Conservation (phyloP, 2,113 vertebrate species). For the Antechinus flavipes region DNA sequence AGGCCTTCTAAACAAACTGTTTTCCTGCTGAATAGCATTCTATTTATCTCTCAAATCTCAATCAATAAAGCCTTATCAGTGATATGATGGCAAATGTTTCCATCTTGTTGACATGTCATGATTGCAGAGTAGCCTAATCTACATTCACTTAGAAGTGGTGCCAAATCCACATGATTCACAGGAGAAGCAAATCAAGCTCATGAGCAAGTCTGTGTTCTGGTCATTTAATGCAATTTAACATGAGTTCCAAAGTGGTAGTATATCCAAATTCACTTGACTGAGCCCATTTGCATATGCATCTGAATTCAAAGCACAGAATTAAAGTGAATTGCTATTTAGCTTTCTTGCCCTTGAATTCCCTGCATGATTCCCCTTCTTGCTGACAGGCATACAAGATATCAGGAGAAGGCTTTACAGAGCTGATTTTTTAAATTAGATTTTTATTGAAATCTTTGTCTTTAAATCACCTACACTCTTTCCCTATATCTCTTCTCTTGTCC, state of each 20-base stretch:
- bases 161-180: slow-evolving; percentile 51
- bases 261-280: slow-evolving; percentile 53
- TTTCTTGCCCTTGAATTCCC: slow-evolving; percentile 63
- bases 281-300: slow-evolving; percentile 67
- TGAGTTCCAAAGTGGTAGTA: slow-evolving; percentile 51
- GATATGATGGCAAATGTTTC: slow-evolving; percentile 20
- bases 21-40: slow-evolving; percentile 1
- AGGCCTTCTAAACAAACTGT: neutral
- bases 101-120: slow-evolving; percentile 21
- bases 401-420: slow-evolving; percentile 65
- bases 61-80: slow-evolving; percentile 25
- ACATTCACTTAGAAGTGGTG: slow-evolving; percentile 45
- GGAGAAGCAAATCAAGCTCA: slow-evolving; percentile 57
- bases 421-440: neutral
- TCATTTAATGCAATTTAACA: slow-evolving; percentile 70
- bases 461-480: neutral
- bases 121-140: slow-evolving; percentile 58
- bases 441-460: neutral
- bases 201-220: slow-evolving; percentile 58
- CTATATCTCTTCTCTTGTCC: neutral
- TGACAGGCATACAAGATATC: slow-evolving; percentile 33
- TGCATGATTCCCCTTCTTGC: slow-evolving; percentile 58
- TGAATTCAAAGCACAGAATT: slow-evolving; percentile 67
- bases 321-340: slow-evolving; percentile 74
- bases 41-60: slow-evolving; percentile 18